A percentile compares a stretch with the other conserved stretches of the same genome.
These are phyloP conservation scores for Hydrotaea diabolus DNA, from an alignment of 2,888 invertebrate species.

Conservation along the genomic window DNA sequence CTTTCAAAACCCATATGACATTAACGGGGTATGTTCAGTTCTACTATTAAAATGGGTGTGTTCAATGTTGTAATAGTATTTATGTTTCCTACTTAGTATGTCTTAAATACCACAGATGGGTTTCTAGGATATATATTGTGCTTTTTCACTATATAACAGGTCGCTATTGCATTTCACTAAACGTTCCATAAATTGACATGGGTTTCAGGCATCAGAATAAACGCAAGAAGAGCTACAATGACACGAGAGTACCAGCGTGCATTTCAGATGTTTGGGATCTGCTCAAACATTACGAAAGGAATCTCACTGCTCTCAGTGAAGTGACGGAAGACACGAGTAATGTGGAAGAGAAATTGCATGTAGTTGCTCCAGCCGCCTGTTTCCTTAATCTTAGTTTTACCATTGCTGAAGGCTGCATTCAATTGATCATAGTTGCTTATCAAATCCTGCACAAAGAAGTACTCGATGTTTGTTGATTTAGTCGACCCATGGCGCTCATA, in stretches of 20 bases:
- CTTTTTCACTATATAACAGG: too few species aligned
- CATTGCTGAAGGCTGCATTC: slow-evolving; percentile 28
- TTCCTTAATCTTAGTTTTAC: slow-evolving; percentile 24
- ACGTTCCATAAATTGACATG: too few species aligned
- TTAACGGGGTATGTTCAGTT: too few species aligned
- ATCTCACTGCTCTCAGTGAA: slow-evolving; percentile 26
- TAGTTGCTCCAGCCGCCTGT: background rate
- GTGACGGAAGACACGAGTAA: slow-evolving; percentile 18
- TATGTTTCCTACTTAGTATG: too few species aligned
- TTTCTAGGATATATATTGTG: too few species aligned
- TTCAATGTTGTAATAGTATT: too few species aligned
- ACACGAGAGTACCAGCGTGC: background rate
- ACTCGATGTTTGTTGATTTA: slow-evolving; percentile 33
- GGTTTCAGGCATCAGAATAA: slow-evolving; percentile 15
- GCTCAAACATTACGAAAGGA: slow-evolving; percentile 1
- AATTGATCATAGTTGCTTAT: slow-evolving; percentile 9
- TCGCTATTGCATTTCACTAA: too few species aligned
- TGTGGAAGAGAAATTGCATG: background rate
- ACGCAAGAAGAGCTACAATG: slow-evolving; percentile 6
- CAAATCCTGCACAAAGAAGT: slow-evolving; percentile 16
- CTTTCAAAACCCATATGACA: too few species aligned
- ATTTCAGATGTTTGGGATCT: slow-evolving; percentile 14
- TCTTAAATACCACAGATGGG: too few species aligned
- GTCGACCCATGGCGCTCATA: slow-evolving; percentile 10
- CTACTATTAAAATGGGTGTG: too few species aligned